phyloP scores from a whole-genome alignment of 2,888 invertebrate genomes.

The Caenorhabditis imperialis region DNA sequence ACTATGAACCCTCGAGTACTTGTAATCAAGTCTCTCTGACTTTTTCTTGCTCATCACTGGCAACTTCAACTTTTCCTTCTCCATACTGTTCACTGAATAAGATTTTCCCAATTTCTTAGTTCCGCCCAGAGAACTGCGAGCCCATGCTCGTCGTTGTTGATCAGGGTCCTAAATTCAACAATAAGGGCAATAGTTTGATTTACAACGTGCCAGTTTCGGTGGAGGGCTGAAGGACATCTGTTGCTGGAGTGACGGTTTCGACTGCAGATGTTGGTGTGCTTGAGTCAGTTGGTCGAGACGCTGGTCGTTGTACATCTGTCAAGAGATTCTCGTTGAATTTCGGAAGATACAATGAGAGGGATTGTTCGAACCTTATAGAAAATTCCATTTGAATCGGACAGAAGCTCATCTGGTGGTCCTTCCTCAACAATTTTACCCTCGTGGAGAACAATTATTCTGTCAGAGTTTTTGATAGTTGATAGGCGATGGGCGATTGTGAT shows the following conservation, averaged over 20 bases:
- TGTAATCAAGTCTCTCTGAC: slow-evolving; percentile 63
- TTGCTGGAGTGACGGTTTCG: slow-evolving; percentile 51
- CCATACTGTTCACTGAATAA: slow-evolving; percentile 72
- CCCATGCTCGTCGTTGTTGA: slow-evolving; percentile 71
- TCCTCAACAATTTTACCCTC: slow-evolving; percentile 74
- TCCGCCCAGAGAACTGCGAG: slow-evolving; percentile 72
- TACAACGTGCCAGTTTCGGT: slow-evolving; percentile 42
- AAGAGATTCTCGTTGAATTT: slow-evolving; percentile 2
- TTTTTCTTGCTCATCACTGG: slow-evolving; percentile 75
- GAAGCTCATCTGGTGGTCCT: slow-evolving; percentile 73
- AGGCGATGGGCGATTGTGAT: slow-evolving; percentile 76
- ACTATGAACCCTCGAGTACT: slow-evolving; percentile 58
- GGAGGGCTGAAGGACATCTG: slow-evolving; percentile 56
- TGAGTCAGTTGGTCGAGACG: slow-evolving; percentile 64
- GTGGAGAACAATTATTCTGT: slow-evolving; percentile 75
- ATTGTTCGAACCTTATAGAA: slow-evolving; percentile 63
- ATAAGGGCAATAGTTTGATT: slow-evolving; percentile 22
- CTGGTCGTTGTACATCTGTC: slow-evolving; percentile 71
- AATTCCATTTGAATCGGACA: slow-evolving; percentile 63
- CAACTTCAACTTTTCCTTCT: slow-evolving; percentile 71
- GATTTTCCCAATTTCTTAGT: slow-evolving; percentile 73
- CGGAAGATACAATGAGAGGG: slow-evolving; percentile 1
- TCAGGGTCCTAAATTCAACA: slow-evolving; percentile 58
- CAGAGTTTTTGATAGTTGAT: slow-evolving; percentile 71
- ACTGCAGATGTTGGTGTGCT: slow-evolving; percentile 37